Evolutionary conservation across 2,888 invertebrate genomes (phyloP), one percentile per base, ranked within the genome.

Genomic region (Anoplius nigerrimus): DNA sequence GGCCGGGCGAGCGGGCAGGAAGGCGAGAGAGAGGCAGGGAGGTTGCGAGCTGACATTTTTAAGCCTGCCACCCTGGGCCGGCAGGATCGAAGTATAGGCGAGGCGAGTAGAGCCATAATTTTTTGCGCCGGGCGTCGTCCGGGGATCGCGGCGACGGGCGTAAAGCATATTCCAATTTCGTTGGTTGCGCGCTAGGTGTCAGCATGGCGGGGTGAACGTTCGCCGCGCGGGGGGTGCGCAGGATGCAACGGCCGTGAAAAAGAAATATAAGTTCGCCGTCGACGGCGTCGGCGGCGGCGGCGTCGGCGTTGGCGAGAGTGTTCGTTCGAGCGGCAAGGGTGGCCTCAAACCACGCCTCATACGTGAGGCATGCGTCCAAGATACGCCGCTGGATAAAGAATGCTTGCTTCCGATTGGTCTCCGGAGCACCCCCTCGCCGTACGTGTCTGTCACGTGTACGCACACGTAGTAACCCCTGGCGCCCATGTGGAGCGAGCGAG

Each of bases 371-470:
- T 83, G 84, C 85, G 84, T 85, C 78, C 80, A 82, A 83, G 83
- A 83, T 84, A 84, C 82, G 80, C 74, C 73, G 75, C 72, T 75
- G 83, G 80, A 85, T 85, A 86, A 87, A 86, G 87, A 87, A 87
- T 84, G 84, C 87, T 81, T 79, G 87, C 86, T 88, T 87, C 87
- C 88, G 88, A 88, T 88, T 88, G 88, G 88, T 87, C 83, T 85
- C 69, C 75, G 69, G 68, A 55, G 60, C 72, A 69, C 64, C 72
- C 74, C 69, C 57, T 65, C 64, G 55, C 58, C 61, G 66, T 58
- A 65, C 64, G 59, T 64, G 52, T 61, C 21, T 20, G 13, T 46
- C 24, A 46, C 43, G 58, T 46, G 46, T 58, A n/a, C 48, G 72
- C 72, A 66, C 68, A 56, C 71, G 51, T 65, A 51, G 45, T 16